phyloP scores from a whole-genome alignment of 2,888 invertebrate species.

The Papilio demoleus region DNA sequence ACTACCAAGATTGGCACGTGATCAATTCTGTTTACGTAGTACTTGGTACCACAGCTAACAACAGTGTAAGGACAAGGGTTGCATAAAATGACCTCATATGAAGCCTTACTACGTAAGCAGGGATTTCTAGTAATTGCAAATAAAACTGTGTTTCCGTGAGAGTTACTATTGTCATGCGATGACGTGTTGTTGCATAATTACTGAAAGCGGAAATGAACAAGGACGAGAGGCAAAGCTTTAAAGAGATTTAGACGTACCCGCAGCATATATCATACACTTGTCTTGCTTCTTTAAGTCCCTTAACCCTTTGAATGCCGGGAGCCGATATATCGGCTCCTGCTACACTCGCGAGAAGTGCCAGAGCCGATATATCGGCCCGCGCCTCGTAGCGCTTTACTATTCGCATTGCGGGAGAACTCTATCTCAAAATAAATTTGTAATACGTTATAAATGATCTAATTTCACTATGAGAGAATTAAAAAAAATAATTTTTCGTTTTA shows the following conservation, averaged over 20 bases:
- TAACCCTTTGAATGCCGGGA: no score
- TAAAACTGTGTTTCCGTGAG: background rate
- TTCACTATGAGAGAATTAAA: no score
- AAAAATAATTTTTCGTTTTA: no score
- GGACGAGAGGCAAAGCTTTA: background rate
- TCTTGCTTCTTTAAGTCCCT: no score
- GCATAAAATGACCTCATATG: conserved; percentile 27
- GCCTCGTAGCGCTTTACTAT: no score
- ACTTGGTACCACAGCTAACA: conserved; percentile 1
- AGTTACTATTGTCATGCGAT: conserved; percentile 7
- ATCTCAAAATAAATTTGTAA: no score
- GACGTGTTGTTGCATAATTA: background rate
- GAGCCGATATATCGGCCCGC: no score
- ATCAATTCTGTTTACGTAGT: background rate
- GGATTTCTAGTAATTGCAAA: conserved; percentile 14
- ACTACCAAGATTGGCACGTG: background rate
- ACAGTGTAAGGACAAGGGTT: conserved; percentile 19
- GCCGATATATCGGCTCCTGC: no score
- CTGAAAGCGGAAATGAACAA: background rate
- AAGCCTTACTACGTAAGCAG: conserved; percentile 34
- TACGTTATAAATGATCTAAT: no score
- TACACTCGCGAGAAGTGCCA: no score
- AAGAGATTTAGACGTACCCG: background rate
- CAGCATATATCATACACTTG: background rate
- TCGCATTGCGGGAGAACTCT: no score